Conservation (phyloP, 2,888 invertebrate genomes). For the Pseudococcus viburni region DNA sequence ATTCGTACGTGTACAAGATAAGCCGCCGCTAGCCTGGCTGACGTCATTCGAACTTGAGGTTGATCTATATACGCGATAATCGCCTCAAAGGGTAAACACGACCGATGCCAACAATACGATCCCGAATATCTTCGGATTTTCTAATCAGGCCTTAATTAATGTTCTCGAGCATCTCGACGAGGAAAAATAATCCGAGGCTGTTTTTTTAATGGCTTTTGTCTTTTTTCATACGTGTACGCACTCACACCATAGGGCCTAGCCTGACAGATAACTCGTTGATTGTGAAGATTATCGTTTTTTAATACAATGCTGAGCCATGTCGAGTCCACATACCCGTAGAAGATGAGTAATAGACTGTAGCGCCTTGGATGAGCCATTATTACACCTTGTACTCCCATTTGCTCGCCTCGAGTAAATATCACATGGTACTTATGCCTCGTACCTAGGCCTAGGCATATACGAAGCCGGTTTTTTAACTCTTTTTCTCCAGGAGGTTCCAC, state of each 20-base stretch:
- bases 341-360: background rate
- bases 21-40: background rate
- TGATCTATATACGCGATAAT: conserved; percentile 12
- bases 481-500: background rate
- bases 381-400: conserved; percentile 27
- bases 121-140: background rate
- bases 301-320: conserved; percentile 15
- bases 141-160: conserved; percentile 19
- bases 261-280: conserved; percentile 22
- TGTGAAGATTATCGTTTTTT: conserved; percentile 53
- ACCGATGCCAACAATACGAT: background rate
- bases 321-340: background rate
- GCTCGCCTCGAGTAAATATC: conserved; percentile 5
- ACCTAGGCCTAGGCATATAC: background rate
- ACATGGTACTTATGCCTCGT: background rate
- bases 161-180: background rate
- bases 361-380: background rate
- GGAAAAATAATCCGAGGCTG: background rate
- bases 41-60: background rate
- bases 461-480: background rate
- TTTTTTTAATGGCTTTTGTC: conserved; percentile 36
- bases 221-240: background rate
- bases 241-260: background rate
- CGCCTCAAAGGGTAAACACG: conserved; percentile 9
- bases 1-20: background rate